Evolutionary conservation across 2,888 invertebrate genomes (phyloP).

Genomic region (Parelbella ahira): DNA sequence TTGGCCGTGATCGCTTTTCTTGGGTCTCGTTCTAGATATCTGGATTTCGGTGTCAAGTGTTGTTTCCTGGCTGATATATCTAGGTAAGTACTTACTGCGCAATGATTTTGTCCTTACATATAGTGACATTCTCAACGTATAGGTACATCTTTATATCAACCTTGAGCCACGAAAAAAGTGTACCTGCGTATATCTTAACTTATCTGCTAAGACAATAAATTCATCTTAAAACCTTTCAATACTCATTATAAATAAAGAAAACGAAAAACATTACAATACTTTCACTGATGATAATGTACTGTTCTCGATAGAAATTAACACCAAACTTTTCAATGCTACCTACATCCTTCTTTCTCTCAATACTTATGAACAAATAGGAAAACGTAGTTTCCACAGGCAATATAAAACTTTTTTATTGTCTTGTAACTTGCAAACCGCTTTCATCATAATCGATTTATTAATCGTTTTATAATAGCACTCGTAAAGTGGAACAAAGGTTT

Average conservation of each 20-base stretch:
- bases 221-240: neutral
- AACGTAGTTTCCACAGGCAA: too few species aligned
- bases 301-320: too few species aligned
- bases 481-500: too few species aligned
- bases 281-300: constrained; percentile 2
- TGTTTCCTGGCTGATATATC: constrained; percentile 33
- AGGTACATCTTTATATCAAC: constrained; percentile 63
- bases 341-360: too few species aligned
- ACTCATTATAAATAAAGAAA: neutral
- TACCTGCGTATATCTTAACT: constrained; percentile 1
- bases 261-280: neutral
- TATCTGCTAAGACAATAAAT: neutral
- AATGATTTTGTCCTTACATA: constrained; percentile 45
- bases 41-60: constrained; percentile 48
- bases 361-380: too few species aligned
- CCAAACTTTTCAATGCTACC: too few species aligned
- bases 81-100: constrained; percentile 68
- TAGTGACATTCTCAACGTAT: constrained; percentile 52
- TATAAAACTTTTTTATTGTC: too few species aligned
- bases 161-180: constrained; percentile 48
- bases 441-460: too few species aligned
- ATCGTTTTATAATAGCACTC: too few species aligned
- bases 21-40: constrained; percentile 40
- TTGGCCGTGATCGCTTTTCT: constrained; percentile 48
- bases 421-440: too few species aligned